Evolutionary conservation across 1,140 invertebrate species (phyloP), one percentile per base, ranked within the genome.

Genomic region (Aethina tumida): DNA sequence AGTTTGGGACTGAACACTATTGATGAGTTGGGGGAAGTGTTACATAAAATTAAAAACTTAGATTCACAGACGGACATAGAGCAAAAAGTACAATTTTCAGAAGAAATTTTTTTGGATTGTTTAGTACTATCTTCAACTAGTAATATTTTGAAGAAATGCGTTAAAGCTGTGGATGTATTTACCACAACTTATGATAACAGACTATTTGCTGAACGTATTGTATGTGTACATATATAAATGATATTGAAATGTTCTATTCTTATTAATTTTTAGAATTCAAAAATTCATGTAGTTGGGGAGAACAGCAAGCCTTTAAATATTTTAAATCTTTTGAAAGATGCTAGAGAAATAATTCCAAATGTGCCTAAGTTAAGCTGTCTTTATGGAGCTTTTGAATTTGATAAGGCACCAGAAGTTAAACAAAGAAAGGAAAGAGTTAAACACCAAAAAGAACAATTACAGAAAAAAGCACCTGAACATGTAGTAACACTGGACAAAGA

Each of bases 31-130:
- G 48, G 56, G 2, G 38, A 49, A 10, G 58, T 62, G 10, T 52
- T 68, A 12, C 35, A 48, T 17, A 55, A 65, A 51, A 60, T 55
- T 1, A 54, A 66, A 39, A 28, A 25, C 9, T 41, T 69, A 15
- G 47, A 65, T 12, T 43, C 42, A 7, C 55, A 66, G 37, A 56
- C 58, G 7, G 45, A 52, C 10, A 49, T 65, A 7, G 52, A 63
- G 13, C 60, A 68, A 10, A 46, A 58, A 21, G 58, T 63, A 2
- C 53, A 56, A 25, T 53, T 67, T 49, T 57, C 64, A 0, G 64
- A 66, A 35, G 69, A 70, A 52, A 60, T 59, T 12, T 57, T 67
- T 29, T 46, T 70, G 16, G 67, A 70, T 38, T 65, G 64, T 0
- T 49, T 56, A 13, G 61, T 71, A 16, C 44, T 70, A 2, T 57